Conservation (phyloP, 1,140 invertebrate species). For the Carposina sasakii region DNA sequence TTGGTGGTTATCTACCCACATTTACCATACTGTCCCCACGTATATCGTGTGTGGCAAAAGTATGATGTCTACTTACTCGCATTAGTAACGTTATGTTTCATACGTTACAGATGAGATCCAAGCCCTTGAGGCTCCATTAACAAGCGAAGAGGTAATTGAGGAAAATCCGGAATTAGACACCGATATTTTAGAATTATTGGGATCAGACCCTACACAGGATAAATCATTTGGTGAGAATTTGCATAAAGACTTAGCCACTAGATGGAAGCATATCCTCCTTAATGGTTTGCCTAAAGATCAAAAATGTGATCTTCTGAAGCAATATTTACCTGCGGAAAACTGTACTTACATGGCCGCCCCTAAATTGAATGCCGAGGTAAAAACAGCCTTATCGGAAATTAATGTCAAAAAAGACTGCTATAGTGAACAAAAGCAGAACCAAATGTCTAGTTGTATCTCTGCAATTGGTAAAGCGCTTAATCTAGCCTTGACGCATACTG, state of each 20-base stretch:
- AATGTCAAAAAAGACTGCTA: constrained; percentile 9
- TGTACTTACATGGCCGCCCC: constrained; percentile 7
- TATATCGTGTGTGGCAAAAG: constrained; percentile 12
- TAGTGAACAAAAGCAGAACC: constrained; percentile 11
- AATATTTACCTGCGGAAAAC: constrained; percentile 10
- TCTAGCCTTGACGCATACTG: constrained; percentile 1
- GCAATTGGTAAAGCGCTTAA: constrained; percentile 10
- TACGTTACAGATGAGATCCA: constrained; percentile 10
- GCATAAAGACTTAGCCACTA: constrained; percentile 6
- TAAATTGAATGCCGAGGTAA: constrained; percentile 8
- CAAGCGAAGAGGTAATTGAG: not conserved
- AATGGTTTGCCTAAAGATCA: constrained; percentile 12
- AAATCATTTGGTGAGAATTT: constrained; percentile 7
- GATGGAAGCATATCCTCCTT: constrained; percentile 6
- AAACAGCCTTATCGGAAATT: constrained; percentile 6
- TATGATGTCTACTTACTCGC: not conserved
- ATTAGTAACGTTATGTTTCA: not conserved
- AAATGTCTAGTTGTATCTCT: constrained; percentile 10
- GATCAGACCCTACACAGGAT: constrained; percentile 7
- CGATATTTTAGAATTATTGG: constrained; percentile 7
- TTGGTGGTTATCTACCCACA: not conserved
- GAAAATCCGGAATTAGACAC: not conserved
- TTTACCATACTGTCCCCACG: constrained; percentile 1
- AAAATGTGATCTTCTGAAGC: constrained; percentile 6
- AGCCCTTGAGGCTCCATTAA: not conserved